These are phyloP conservation scores for Spongilla lacustris DNA, from an alignment of 37 sponge, comb jelly and placozoan genomes.

Conservation along the genomic window DNA sequence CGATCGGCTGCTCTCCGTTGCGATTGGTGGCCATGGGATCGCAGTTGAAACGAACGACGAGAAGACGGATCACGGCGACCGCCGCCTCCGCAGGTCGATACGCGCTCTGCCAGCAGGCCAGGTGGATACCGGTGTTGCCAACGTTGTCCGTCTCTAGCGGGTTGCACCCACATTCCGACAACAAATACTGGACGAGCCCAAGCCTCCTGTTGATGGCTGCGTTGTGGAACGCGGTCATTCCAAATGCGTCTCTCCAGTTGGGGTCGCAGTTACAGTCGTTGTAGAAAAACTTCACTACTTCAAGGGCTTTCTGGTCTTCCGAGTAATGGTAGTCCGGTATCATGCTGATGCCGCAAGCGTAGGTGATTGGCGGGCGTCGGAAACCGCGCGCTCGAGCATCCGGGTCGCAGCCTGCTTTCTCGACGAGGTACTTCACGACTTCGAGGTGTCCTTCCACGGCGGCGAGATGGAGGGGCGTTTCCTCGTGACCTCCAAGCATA, in stretches of 20 bases:
- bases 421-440: not conserved
- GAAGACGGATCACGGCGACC: not conserved
- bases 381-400: not conserved
- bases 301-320: not conserved
- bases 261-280: not conserved
- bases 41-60: not conserved
- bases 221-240: not conserved
- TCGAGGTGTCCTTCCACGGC: not conserved
- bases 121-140: not conserved
- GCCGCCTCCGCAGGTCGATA: not conserved
- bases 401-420: not conserved
- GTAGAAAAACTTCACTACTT: not conserved
- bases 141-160: not conserved
- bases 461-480: not conserved
- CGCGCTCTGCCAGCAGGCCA: not conserved
- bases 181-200: not conserved
- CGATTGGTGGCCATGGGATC: not conserved
- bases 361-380: not conserved
- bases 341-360: not conserved
- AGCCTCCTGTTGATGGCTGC: not conserved
- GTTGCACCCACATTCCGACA: not conserved
- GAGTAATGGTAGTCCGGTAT: not conserved
- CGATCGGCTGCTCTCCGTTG: not conserved
- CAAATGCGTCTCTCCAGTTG: not conserved
- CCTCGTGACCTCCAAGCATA: not conserved